Conservation (phyloP, 2,888 invertebrate species). For the Drosophila histrio region DNA sequence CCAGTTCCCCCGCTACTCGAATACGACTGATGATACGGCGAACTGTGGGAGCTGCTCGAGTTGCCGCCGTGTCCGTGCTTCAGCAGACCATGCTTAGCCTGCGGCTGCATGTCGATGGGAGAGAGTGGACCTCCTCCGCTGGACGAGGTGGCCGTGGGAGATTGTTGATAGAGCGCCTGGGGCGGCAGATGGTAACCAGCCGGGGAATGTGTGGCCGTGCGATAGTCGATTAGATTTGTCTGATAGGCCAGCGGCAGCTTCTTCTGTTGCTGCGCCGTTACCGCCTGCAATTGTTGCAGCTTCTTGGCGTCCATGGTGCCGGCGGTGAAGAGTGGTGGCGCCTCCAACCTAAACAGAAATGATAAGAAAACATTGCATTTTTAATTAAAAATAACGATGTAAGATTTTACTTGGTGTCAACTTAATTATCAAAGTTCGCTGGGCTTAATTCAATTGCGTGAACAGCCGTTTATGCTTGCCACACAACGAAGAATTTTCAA, state of each 20-base stretch:
- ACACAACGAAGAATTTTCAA: slow-evolving; percentile 22
- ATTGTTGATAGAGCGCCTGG: slow-evolving; percentile 77
- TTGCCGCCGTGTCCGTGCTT: slow-evolving; percentile 75
- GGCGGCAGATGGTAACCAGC: slow-evolving; percentile 65
- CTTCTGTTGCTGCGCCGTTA: slow-evolving; percentile 80
- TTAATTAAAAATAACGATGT: background rate
- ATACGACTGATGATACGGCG: slow-evolving; percentile 86
- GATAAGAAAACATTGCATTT: no score
- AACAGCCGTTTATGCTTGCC: slow-evolving; percentile 18
- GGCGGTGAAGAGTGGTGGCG: slow-evolving; percentile 87
- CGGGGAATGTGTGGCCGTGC: slow-evolving; percentile 86
- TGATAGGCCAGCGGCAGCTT: slow-evolving; percentile 85
- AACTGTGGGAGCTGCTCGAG: slow-evolving; percentile 81
- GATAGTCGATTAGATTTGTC: slow-evolving; percentile 84
- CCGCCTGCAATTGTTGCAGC: slow-evolving; percentile 85
- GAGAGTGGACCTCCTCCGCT: slow-evolving; percentile 81
- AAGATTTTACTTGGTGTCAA: slow-evolving; percentile 6
- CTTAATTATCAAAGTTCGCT: slow-evolving; percentile 56
- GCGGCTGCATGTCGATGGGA: slow-evolving; percentile 83
- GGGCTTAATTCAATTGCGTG: slow-evolving; percentile 61
- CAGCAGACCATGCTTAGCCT: slow-evolving; percentile 72
- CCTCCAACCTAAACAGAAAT: slow-evolving; percentile 88
- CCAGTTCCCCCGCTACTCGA: slow-evolving; percentile 77
- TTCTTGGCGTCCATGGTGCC: slow-evolving; percentile 89
- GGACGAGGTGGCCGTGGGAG: slow-evolving; percentile 80